These are phyloP conservation scores for Centropus unirufus DNA, from an alignment of 2,113 vertebrate species.

Conservation along the genomic window DNA sequence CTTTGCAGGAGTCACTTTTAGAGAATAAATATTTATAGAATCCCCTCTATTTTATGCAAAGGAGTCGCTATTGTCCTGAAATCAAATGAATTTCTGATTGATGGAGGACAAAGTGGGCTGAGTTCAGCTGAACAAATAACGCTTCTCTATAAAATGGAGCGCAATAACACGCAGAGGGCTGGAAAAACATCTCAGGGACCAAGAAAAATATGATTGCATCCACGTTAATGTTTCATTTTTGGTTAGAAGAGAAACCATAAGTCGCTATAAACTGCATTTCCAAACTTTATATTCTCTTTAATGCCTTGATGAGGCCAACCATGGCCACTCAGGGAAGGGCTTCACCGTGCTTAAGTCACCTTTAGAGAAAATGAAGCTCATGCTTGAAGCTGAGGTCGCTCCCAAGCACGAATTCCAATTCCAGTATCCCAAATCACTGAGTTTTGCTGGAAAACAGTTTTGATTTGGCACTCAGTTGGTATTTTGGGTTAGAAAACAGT, in stretches of 20 bases:
- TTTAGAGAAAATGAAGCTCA: neutral
- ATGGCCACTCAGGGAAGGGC: neutral
- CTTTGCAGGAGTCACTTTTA: neutral
- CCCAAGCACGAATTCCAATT: neutral
- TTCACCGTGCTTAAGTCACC: conserved; percentile 2
- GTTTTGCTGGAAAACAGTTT: neutral
- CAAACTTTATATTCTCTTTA: neutral
- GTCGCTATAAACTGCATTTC: neutral
- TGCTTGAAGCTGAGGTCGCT: neutral
- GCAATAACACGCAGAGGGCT: conserved; percentile 31
- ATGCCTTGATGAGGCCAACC: neutral
- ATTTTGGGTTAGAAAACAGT: neutral
- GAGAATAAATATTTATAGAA: neutral
- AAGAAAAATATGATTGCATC: conserved; percentile 48
- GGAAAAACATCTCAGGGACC: conserved; percentile 36
- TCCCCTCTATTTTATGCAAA: neutral
- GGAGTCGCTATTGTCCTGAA: neutral
- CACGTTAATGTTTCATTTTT: conserved; percentile 40
- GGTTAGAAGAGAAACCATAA: neutral
- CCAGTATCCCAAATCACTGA: neutral
- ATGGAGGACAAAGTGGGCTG: neutral
- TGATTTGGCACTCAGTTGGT: neutral
- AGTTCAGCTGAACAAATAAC: conserved; percentile 65
- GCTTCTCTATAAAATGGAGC: conserved; percentile 3
- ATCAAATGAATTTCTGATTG: neutral